Evolutionary conservation across 2,888 invertebrate species (phyloP), one percentile per base, ranked within the genome.

Genomic region (Xestia sexstrigata): DNA sequence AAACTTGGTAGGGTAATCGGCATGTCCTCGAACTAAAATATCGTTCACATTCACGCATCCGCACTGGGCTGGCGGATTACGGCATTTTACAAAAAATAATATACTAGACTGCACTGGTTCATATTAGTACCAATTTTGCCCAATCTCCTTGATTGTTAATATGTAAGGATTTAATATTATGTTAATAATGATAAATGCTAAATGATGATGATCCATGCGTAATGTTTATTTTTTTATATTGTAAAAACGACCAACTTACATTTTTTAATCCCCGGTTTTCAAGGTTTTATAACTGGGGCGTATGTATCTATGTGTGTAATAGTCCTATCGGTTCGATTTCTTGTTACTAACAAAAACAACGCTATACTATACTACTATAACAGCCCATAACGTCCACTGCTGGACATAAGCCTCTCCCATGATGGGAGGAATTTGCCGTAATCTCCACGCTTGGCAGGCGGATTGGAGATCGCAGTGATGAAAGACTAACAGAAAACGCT

Each of bases 71-170:
- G 23, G 23, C 52, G n/a, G n/a, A 8, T 39, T 3, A 42, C 9
- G 60, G 23, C 20, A 17, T 6, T 42, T 23, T 42, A 42, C 8
- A n/a, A 42, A 7, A 17, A 26, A 45, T 20, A 17, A 23, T 58
- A 35, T 74, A 42, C n/a, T 20, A 35, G 17, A 26, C 58, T 60
- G 23, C 55, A 55, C 66, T 81, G 75, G 42, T 60, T 78, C 78
- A 78, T 78, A 81, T n/a, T n/a, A n/a, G n/a, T 11, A 60, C 60
- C 76, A 82, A 76, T 75, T 81, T 79, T 75, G 78, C 66, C 76
- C 82, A 79, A 60, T 60, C 23, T 81, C 78, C 78, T 75, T 67
- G 7, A 67, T 52, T 67, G 66, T 79, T 81, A 79, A 9, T 66
- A 81, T 47, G 78, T 63, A 23, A 49, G 49, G 20, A 13, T 13